Conservation (phyloP, 2,888 invertebrate genomes). For the Orthosia incerta region DNA sequence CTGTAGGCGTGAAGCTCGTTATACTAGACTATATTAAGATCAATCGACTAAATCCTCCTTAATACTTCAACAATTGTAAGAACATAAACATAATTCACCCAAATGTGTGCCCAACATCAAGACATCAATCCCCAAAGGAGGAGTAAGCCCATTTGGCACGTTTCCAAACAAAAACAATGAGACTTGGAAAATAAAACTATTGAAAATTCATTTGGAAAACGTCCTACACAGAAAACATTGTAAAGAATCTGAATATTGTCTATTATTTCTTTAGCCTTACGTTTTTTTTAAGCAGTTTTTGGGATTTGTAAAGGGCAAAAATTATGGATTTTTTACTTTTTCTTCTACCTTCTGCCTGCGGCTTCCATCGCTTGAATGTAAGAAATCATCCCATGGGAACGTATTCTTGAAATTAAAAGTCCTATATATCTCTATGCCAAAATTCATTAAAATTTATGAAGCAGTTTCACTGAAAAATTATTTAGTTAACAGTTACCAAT, state of each 20-base stretch:
- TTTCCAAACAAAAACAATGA: conserved; percentile 83
- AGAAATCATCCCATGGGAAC: too few relatives aligned
- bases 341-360: too few relatives aligned
- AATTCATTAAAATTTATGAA: too few relatives aligned
- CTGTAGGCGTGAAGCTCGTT: not conserved
- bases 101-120: conserved; percentile 74
- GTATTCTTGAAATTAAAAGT: too few relatives aligned
- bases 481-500: too few relatives aligned
- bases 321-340: not conserved
- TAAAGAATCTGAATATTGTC: conserved; percentile 19
- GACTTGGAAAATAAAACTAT: conserved; percentile 78
- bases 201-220: conserved; percentile 75
- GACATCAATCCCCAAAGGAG: conserved; percentile 82
- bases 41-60: conserved; percentile 54
- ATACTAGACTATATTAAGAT: conserved; percentile 3
- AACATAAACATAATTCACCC: conserved; percentile 76
- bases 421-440: too few relatives aligned
- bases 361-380: too few relatives aligned
- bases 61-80: conserved; percentile 67
- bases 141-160: conserved; percentile 83
- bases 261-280: conserved; percentile 17
- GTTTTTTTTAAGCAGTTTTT: not conserved
- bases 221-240: conserved; percentile 36
- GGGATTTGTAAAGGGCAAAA: conserved; percentile 4
- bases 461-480: too few relatives aligned